Conservation (phyloP, 2,113 vertebrate genomes). For the Psophia crepitans region DNA sequence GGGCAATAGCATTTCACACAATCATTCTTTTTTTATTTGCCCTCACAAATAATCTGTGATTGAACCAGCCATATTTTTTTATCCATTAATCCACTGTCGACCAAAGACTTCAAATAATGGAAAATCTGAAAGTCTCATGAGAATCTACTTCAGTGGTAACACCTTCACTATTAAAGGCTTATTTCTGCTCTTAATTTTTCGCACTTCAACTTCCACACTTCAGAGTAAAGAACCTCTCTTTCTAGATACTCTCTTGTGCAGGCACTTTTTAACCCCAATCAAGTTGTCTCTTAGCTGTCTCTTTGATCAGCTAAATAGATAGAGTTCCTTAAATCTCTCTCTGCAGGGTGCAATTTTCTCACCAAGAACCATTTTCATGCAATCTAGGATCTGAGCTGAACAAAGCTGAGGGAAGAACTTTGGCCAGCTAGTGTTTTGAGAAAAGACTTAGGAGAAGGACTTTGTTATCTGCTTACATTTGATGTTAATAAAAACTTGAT, state of each 20-base stretch:
- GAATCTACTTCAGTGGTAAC: neutral
- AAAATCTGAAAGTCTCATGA: neutral
- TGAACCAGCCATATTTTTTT: neutral
- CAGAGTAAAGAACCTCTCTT: neutral
- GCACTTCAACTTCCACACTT: neutral
- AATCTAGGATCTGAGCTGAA: neutral
- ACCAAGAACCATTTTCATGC: neutral
- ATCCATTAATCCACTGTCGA: neutral
- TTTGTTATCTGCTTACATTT: conserved; percentile 48
- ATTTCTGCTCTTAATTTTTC: neutral
- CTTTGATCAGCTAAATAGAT: conserved; percentile 9
- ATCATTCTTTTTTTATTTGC: neutral
- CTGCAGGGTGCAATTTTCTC: conserved; percentile 12
- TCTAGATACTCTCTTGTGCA: neutral
- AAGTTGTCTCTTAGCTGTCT: neutral
- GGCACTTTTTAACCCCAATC: neutral
- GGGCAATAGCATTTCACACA: neutral
- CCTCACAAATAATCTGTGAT: neutral
- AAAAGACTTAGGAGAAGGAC: conserved; percentile 13
- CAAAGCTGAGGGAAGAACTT: neutral
- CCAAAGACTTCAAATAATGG: neutral
- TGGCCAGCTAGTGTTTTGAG: neutral
- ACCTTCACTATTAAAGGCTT: neutral
- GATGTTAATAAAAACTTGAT: conserved; percentile 55
- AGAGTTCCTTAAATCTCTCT: conserved; percentile 1